Evolutionary conservation across 2,888 invertebrate genomes (phyloP).

Genomic region (Oxyteleia sp.): DNA sequence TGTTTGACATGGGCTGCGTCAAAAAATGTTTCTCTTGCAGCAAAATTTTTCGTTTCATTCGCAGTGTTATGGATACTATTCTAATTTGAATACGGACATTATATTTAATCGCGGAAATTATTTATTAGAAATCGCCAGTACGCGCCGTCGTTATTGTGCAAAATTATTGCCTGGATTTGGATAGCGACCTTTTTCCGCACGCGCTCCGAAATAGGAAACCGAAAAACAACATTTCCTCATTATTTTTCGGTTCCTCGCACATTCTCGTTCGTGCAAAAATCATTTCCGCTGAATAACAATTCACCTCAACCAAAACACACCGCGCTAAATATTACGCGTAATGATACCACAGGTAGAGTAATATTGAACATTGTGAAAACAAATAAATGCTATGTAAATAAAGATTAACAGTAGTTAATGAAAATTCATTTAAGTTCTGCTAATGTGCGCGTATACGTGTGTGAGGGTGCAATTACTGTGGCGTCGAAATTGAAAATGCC

Average conservation of each 20-base stretch:
- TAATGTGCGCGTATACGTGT: too few species aligned
- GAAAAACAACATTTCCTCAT: slow-evolving; percentile 36
- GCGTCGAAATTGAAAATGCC: slow-evolving; percentile 81
- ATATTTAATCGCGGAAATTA: too few species aligned
- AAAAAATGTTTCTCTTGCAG: too few species aligned
- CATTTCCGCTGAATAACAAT: slow-evolving; percentile 39
- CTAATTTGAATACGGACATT: too few species aligned
- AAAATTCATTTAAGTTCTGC: slow-evolving; percentile 23
- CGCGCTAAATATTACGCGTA: slow-evolving; percentile 21
- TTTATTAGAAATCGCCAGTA: too few species aligned
- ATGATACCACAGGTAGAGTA: slow-evolving; percentile 3
- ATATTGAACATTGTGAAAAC: not conserved
- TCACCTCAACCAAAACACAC: slow-evolving; percentile 20
- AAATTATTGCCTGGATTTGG: slow-evolving; percentile 8
- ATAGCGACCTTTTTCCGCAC: slow-evolving; percentile 17
- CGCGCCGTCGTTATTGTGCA: not conserved
- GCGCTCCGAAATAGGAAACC: slow-evolving; percentile 2
- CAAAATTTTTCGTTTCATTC: too few species aligned
- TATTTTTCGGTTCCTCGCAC: slow-evolving; percentile 29
- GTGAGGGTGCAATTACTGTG: slow-evolving; percentile 73
- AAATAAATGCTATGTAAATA: slow-evolving; percentile 18
- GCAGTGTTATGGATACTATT: too few species aligned
- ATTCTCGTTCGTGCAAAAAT: slow-evolving; percentile 35
- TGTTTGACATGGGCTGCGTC: too few species aligned
- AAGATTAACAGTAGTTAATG: slow-evolving; percentile 21